These are phyloP conservation scores for Holacanthella duospinosa DNA, from an alignment of 2,888 invertebrate species.

Conservation along the genomic window DNA sequence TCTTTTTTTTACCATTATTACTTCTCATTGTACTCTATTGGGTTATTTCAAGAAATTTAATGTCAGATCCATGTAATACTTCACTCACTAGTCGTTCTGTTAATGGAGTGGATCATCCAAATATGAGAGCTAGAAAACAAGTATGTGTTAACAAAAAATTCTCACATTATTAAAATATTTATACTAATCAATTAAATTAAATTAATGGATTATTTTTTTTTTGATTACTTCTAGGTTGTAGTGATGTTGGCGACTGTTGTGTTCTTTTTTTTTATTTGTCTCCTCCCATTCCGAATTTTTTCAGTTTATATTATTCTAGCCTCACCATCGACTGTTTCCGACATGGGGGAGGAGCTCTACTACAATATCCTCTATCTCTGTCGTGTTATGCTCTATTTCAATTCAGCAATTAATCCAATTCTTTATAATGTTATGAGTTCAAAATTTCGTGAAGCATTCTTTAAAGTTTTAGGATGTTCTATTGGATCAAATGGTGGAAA, in stretches of 20 bases:
- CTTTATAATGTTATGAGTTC: slow-evolving; percentile 85
- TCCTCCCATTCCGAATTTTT: slow-evolving; percentile 77
- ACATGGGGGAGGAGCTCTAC: slow-evolving; percentile 67
- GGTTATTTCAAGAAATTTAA: slow-evolving; percentile 71
- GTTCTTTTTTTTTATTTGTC: slow-evolving; percentile 76
- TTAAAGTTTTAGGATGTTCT: slow-evolving; percentile 47
- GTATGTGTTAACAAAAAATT: slow-evolving; percentile 22
- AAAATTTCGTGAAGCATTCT: slow-evolving; percentile 74
- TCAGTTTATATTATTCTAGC: slow-evolving; percentile 76
- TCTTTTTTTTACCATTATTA: slow-evolving; percentile 73
- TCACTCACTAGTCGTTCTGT: slow-evolving; percentile 38
- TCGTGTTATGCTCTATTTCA: slow-evolving; percentile 76
- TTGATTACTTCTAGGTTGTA: slow-evolving; percentile 62
- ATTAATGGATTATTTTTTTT: slow-evolving; percentile 7
- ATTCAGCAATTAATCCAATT: slow-evolving; percentile 84
- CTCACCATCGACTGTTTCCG: slow-evolving; percentile 54
- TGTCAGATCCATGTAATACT: slow-evolving; percentile 65
- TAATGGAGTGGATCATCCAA: slow-evolving; percentile 35
- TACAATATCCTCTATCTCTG: slow-evolving; percentile 74
- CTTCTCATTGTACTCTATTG: slow-evolving; percentile 72
- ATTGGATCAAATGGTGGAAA: slow-evolving; percentile 39
- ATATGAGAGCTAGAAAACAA: slow-evolving; percentile 38
- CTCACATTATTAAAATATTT: too few species aligned
- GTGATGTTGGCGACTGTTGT: slow-evolving; percentile 83
- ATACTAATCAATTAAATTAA: too few species aligned